Evolutionary conservation across 1,140 invertebrate genomes (phyloP).

Genomic region (Zaprionus africanus): DNA sequence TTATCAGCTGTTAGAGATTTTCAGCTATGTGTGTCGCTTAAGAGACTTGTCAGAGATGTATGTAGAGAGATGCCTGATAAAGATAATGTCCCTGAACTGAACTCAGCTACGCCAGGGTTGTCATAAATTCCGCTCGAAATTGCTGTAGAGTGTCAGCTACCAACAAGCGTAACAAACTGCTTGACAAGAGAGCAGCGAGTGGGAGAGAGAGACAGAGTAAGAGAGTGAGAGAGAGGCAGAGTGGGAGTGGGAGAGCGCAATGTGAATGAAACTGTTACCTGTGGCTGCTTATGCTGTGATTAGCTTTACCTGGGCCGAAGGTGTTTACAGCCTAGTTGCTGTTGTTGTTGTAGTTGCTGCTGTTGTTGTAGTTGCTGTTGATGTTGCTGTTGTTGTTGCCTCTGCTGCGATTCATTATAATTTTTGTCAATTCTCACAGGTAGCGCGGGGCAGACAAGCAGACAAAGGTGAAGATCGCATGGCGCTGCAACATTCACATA

Average conservation of each 20-base stretch:
- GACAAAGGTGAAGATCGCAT: slow-evolving; percentile 73
- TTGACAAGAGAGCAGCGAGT: slow-evolving; percentile 28
- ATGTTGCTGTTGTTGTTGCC: neutral
- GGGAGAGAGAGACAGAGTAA: slow-evolving; percentile 7
- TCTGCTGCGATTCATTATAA: slow-evolving; percentile 70
- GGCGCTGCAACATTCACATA: slow-evolving; percentile 58
- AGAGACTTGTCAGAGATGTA: slow-evolving; percentile 33
- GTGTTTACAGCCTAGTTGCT: slow-evolving; percentile 43
- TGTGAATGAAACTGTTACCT: slow-evolving; percentile 77
- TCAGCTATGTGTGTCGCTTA: slow-evolving; percentile 14
- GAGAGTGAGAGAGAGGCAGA: neutral
- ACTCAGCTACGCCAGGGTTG: slow-evolving; percentile 35
- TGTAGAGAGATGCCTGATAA: slow-evolving; percentile 31
- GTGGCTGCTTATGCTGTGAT: slow-evolving; percentile 55
- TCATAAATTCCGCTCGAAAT: slow-evolving; percentile 68
- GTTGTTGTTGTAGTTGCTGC: neutral
- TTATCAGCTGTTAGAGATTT: slow-evolving; percentile 34
- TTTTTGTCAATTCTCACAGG: slow-evolving; percentile 79
- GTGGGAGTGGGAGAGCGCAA: neutral
- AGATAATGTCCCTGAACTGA: slow-evolving; percentile 44
- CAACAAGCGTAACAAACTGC: slow-evolving; percentile 76
- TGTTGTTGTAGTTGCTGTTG: slow-evolving; percentile 18
- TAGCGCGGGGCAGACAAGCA: slow-evolving; percentile 13
- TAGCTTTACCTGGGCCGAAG: slow-evolving; percentile 66
- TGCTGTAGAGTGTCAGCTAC: slow-evolving; percentile 67